Base-by-base conservation (phyloP, 2,888 invertebrate genomes). In the Elmis aenea region DNA sequence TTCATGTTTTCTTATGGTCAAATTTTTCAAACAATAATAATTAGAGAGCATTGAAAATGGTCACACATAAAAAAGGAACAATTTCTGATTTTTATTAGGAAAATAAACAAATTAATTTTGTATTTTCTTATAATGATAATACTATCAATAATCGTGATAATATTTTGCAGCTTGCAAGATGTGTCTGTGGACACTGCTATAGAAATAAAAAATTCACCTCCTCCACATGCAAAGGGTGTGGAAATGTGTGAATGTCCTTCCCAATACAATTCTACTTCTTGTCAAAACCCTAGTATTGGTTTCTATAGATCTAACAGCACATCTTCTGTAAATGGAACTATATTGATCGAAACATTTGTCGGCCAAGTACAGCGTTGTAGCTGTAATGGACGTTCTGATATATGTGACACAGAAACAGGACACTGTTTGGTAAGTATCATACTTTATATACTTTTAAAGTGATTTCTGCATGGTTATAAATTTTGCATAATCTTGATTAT, bases 201-300 rank as follows among this genome's bases (percentile, higher is more conserved):
- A 15, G 75, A 81, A 25, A 75, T 81, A 1, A 73, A 75, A 26
- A 81, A 77, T 16, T 75, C 77, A 6, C 79, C 77, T 0, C 80
- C 75, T 43, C 79, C 78, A n/a, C 61, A 77, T 23, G 87, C 90
- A 0, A 75, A 76, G 15, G 87, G 91, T 0, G 82, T 95, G 2
- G 95, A 95, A 67, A 72, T 83, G 38, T 95, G 95, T 64, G 75
- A 77, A 26, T 95, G 95, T 59, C 86, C 91, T 0, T 69, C 73
- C 1, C 76, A 79, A 40, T 95, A 92, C 69, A 77, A 82, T 45
- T 87, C 90, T 0, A 76, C 83, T 0, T 96, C 95, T 0, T 97
- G 97, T 66, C 96, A 95, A 69, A 81, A 85, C 60, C 88, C 91
- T 0, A 85, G 83, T 21, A 65, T 75, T 4, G 96, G 95, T 0